These are phyloP conservation scores for Sisor rabdophorus DNA, from an alignment of 2,113 vertebrate species.

Conservation along the genomic window DNA sequence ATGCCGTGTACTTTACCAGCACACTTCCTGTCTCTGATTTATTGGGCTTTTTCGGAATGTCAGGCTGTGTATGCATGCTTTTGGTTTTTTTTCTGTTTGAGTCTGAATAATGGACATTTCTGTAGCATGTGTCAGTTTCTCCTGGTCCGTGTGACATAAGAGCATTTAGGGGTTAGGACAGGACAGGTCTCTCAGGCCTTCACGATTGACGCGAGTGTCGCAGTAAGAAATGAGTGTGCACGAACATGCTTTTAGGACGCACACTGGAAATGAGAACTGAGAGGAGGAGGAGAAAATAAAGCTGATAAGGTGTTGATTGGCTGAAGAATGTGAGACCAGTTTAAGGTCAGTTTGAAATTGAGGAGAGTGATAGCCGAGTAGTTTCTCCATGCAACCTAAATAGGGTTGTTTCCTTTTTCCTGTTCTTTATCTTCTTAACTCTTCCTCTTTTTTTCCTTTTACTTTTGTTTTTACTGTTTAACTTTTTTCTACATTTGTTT, in stretches of 20 bases:
- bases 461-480: no score
- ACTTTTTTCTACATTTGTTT: no score
- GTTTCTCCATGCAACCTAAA: no score
- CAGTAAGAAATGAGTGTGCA: slow-evolving; percentile 11
- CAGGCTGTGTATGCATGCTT: neutral
- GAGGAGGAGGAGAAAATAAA: neutral
- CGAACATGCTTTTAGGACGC: slow-evolving; percentile 18
- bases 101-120: slow-evolving; percentile 11
- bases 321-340: slow-evolving; percentile 6
- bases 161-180: neutral
- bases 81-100: neutral
- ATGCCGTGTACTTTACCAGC: neutral
- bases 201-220: neutral
- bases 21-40: neutral
- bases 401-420: no score
- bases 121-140: neutral
- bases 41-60: neutral
- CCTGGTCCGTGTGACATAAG: slow-evolving; percentile 7
- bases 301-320: slow-evolving; percentile 30
- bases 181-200: neutral
- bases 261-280: neutral
- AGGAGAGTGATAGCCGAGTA: neutral
- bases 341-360: neutral
- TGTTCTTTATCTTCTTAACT: neutral
- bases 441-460: no score